Percentiles rank a stretch among this genome's conserved stretches.
phyloP scores from a whole-genome alignment of 2,797 vertebrate genomes.

The Knipowitschia caucasica region DNA sequence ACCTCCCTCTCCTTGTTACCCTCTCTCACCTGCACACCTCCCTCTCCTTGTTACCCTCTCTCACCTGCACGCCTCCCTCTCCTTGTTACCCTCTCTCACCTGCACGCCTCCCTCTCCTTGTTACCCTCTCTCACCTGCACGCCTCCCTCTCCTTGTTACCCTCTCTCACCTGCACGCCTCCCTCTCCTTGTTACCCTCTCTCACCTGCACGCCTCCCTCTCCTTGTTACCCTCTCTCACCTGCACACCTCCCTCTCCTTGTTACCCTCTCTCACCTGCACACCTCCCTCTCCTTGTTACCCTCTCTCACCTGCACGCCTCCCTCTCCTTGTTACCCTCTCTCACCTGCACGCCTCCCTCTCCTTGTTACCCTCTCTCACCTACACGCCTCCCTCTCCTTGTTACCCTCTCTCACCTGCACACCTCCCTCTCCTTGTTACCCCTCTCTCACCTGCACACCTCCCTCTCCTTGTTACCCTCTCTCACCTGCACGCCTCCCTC shows the following conservation, averaged over 20 bases:
- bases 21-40: slow-evolving; percentile 8
- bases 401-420: slow-evolving; percentile 21
- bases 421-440: neutral
- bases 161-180: slow-evolving; percentile 7
- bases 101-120: slow-evolving; percentile 9
- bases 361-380: slow-evolving; percentile 2
- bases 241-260: no score
- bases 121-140: no score
- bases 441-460: slow-evolving; percentile 6
- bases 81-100: slow-evolving; percentile 2
- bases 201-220: slow-evolving; percentile 1
- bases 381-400: slow-evolving; percentile 8
- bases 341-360: slow-evolving; percentile 1
- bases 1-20: neutral
- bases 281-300: neutral
- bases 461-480: no score
- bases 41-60: no score
- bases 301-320: slow-evolving; percentile 7
- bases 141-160: neutral
- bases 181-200: no score
- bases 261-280: no score
- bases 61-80: slow-evolving; percentile 1
- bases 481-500: slow-evolving; percentile 1
- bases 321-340: no score
- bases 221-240: slow-evolving; percentile 2